Conservation (phyloP, 2,113 vertebrate species). For the Eclectus roratus region DNA sequence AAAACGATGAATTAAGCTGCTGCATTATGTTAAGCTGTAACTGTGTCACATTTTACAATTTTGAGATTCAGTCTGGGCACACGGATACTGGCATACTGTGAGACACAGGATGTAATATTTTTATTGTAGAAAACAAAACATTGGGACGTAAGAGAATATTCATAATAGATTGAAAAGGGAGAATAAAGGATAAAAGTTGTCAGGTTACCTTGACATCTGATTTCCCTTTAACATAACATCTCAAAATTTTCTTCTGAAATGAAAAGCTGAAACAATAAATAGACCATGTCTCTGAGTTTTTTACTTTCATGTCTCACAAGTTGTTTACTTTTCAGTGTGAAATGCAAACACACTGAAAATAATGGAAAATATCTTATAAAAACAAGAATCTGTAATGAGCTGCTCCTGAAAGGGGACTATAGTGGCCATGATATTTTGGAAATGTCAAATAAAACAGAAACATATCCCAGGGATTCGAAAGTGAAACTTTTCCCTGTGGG, state of each 20-base stretch:
- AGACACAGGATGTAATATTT: background rate
- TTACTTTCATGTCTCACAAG: background rate
- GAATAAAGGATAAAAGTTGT: background rate
- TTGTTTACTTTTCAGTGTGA: background rate
- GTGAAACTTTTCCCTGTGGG: background rate
- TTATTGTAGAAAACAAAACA: background rate
- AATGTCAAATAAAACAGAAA: background rate
- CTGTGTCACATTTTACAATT: background rate
- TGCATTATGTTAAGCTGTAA: background rate
- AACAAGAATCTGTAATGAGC: background rate
- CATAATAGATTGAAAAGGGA: background rate
- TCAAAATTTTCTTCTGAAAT: background rate
- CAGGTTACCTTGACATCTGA: background rate
- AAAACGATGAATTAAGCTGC: background rate
- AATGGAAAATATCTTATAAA: background rate
- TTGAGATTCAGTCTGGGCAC: background rate
- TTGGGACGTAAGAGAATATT: background rate
- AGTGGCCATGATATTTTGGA: background rate
- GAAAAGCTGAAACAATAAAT: background rate
- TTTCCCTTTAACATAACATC: background rate
- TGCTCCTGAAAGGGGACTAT: background rate
- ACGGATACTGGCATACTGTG: background rate
- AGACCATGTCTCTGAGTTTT: background rate
- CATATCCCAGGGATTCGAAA: rapidly evolving
- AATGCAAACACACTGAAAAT: background rate